These are phyloP conservation scores for Cecropterus lyciades DNA, from an alignment of 1,140 invertebrate species.

Conservation along the genomic window DNA sequence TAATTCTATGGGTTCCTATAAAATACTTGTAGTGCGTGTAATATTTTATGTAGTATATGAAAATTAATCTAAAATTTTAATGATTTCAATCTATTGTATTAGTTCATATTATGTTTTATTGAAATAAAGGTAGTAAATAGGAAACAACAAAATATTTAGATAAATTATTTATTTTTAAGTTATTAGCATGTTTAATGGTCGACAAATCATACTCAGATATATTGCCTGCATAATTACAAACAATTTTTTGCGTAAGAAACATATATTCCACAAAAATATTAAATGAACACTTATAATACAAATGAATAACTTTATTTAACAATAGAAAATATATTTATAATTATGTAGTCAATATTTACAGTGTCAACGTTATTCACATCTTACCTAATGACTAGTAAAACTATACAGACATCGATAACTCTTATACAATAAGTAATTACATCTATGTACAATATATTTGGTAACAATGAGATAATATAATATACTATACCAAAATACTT, in stretches of 20 bases:
- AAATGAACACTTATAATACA: slow-evolving; percentile 6
- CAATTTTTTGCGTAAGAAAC: slow-evolving; percentile 10
- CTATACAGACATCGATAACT: slow-evolving; percentile 58
- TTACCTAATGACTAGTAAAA: slow-evolving; percentile 80
- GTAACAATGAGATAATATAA: slow-evolving; percentile 79
- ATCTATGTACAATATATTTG: slow-evolving; percentile 80
- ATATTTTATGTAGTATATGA: too few species aligned
- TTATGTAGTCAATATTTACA: slow-evolving; percentile 57
- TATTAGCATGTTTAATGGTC: slow-evolving; percentile 59
- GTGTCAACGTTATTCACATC: slow-evolving; percentile 59
- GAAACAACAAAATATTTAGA: slow-evolving; percentile 32
- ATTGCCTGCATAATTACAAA: slow-evolving; percentile 29
- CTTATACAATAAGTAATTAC: slow-evolving; percentile 52
- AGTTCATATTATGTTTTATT: too few species aligned
- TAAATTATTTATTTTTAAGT: slow-evolving; percentile 59
- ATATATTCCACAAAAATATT: neutral
- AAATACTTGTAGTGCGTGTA: too few species aligned
- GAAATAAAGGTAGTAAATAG: slow-evolving; percentile 14
- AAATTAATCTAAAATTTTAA: too few species aligned
- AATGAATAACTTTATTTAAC: slow-evolving; percentile 5
- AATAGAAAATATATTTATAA: slow-evolving; percentile 35
- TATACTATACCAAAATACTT: slow-evolving; percentile 80
- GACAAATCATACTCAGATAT: slow-evolving; percentile 44
- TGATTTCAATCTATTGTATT: too few species aligned
- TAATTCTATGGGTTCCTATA: too few species aligned